These are phyloP conservation scores for Polyodon spathula DNA, from an alignment of 2,113 vertebrate species.

Conservation along the genomic window DNA sequence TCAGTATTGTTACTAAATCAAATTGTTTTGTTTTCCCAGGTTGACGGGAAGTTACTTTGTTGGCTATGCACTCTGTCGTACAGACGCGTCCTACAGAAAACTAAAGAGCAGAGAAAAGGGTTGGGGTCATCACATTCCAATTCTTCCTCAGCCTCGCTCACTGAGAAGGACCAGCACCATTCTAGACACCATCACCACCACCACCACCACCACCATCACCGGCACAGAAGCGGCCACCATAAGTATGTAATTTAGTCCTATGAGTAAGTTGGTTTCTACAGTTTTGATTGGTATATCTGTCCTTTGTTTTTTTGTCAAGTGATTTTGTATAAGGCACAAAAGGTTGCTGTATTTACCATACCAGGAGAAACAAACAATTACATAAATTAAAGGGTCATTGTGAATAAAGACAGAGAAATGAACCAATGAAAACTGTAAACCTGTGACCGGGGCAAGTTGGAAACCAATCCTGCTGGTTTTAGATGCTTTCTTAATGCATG, in stretches of 20 bases:
- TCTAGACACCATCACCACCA: slow-evolving; percentile 80
- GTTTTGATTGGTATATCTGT: background rate
- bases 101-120: slow-evolving; percentile 93
- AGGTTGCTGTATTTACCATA: no score
- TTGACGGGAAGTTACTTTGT: slow-evolving; percentile 93
- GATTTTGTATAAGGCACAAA: no score
- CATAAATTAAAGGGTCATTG: no score
- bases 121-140: slow-evolving; percentile 86
- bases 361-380: no score
- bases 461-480: no score
- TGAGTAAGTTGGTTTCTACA: background rate
- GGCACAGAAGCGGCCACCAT: slow-evolving; percentile 80
- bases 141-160: slow-evolving; percentile 75
- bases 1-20: no score
- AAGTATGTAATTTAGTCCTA: slow-evolving; percentile 59
- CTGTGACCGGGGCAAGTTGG: no score
- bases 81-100: slow-evolving; percentile 94
- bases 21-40: slow-evolving; percentile 54
- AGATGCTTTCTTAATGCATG: no score
- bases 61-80: slow-evolving; percentile 98
- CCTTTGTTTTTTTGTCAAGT: background rate
- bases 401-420: no score
- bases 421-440: no score
- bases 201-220: slow-evolving; percentile 75
- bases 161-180: slow-evolving; percentile 88